Conservation (phyloP, 2,797 vertebrate species). For the Mus caroli region DNA sequence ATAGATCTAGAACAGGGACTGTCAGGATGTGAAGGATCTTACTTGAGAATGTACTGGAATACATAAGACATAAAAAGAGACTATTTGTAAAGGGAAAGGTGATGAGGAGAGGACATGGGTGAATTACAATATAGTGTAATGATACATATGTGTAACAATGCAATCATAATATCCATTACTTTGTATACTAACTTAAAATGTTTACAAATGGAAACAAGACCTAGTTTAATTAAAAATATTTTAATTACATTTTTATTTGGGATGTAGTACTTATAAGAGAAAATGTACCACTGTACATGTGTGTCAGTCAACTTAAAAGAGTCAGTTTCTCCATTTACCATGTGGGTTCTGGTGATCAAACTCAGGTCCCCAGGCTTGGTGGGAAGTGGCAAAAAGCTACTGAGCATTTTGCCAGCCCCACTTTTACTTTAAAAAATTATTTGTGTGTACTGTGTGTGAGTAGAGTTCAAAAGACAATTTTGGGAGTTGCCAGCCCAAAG, state of each 20-base stretch:
- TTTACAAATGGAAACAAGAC: background rate
- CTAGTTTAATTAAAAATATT: slow-evolving; percentile 4
- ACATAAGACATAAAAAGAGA: background rate
- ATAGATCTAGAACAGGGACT: background rate
- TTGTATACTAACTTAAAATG: background rate
- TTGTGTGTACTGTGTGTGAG: background rate
- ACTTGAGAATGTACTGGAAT: background rate
- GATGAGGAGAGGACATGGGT: background rate
- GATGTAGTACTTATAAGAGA: background rate
- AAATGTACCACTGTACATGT: background rate
- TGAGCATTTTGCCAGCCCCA: background rate
- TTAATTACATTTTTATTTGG: background rate
- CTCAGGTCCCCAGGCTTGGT: background rate
- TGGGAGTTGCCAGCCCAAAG: background rate
- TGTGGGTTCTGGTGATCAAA: background rate
- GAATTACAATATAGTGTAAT: background rate
- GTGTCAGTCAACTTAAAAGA: background rate
- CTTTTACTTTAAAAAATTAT: background rate
- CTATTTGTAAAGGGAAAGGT: background rate
- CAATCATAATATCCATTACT: background rate
- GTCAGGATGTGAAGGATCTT: background rate
- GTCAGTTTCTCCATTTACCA: background rate
- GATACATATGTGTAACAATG: background rate
- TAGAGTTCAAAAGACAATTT: background rate
- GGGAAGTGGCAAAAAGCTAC: background rate